Evolutionary conservation across 2,888 invertebrate species (phyloP), one percentile per base, ranked within the genome.

Genomic region (Apantesis nais): DNA sequence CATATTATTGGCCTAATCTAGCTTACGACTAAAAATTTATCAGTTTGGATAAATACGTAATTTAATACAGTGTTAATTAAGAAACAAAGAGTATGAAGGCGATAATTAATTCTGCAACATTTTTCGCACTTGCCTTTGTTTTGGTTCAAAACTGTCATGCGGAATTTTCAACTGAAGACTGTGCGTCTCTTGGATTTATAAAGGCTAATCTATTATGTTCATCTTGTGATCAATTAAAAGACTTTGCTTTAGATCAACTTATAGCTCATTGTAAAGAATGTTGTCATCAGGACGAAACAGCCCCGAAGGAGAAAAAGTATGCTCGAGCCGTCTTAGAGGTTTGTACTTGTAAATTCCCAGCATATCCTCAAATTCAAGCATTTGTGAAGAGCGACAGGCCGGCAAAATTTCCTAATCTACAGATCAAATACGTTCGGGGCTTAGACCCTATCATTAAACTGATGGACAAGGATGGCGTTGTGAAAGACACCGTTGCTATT

Each of bases 321-420:
- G 98, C 99, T 0, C 97, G 97, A 88, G 99, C 99, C 0, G 96
- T 98, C 72, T 95, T 99, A 61, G 99, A 99, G 96, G 99, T 99
- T 11, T 99, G 99, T 89, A 99, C 99, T 67, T 99, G 99, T 93
- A 99, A 99, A 95, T 99, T 99, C 95, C 98, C 99, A 73, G 97
- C 98, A 12, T 99, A 98, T 96, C 99, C 99, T 60, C 99, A 99
- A 95, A 99, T 99, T 84, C 98, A 99, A 95, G 99, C 99, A 29
- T 99, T 99, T 89, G 98, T 99, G 67, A 99, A 99, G 90, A 98
- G 99, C 90, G 98, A 99, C 79, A 96, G 97, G 83, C 98, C 98
- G 12, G 96, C 96, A 4, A 98, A 98, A 90, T 99, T 98, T 89
- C 97, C 98, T 48, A 99, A 99, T 90, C 96, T 99, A 71, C 97